Base-by-base conservation (phyloP, 2,888 invertebrate species). In the Nephrotoma flavescens region DNA sequence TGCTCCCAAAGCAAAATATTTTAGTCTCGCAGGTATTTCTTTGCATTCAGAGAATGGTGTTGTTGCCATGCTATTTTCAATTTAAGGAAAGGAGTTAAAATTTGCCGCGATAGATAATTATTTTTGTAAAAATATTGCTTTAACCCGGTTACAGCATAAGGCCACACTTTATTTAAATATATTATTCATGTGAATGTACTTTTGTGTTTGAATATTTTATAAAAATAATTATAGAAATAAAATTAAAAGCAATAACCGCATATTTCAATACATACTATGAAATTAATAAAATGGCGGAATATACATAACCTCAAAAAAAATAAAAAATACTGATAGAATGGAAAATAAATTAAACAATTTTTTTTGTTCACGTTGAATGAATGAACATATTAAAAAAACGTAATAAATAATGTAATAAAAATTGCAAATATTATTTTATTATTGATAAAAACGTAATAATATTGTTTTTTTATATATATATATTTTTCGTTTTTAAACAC, bases 401-500 rank as follows among this genome's bases (percentile, higher is more conserved):
- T 71, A 71, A 71, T 71, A 71, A 71, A 31, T 31, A 71, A 71
- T 71, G n/a, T 15, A 6, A 57, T 57, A 57, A 57, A 31, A 57
- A 57, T 57, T 57, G 6, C 52, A 57, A 57, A 57, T 31, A 71
- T 6, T 52, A 6, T 52, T 52, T 52, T 2, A 31, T 52, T 52
- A 52, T 15, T 52, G 15, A 15, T 52, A 15, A 52, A 6, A 15
- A 52, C 15, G 15, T 52, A 5, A 52, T 71, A 71, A 71, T 31
- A 1, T 44, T 3, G 2, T 71, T 19, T 71, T 71, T 4, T 71
- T 57, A 6, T 57, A 19, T n/a, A n/a, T n/a, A 31, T 31, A 31
- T 31, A 31, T 31, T 31, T 84, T 42, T 42, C n/a, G 19, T 19
- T 85, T 85, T 85, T 89, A 87, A 89, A 89, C 88, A 94, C 93